Evolutionary conservation across 2,888 invertebrate species (phyloP).

Genomic region (Pomacea canaliculata): DNA sequence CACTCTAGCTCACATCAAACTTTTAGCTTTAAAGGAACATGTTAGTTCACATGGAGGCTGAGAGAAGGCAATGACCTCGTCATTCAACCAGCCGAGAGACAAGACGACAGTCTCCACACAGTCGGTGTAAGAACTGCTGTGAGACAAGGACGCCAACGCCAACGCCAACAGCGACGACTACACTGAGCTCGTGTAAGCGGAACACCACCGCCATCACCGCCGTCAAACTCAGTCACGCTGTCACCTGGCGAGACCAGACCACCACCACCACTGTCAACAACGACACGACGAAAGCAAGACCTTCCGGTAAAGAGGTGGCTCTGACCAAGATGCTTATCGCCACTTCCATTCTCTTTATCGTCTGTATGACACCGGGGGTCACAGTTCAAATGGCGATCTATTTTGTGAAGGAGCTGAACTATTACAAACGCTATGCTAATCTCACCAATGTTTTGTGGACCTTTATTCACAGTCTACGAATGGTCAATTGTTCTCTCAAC

Average conservation of each 20-base stretch:
- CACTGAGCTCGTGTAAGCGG: too few relatives aligned
- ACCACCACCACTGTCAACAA: not conserved
- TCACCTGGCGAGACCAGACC: not conserved
- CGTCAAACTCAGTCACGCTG: not conserved
- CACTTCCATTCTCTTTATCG: constrained; percentile 12
- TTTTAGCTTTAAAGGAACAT: too few relatives aligned
- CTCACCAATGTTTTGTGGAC: constrained; percentile 1
- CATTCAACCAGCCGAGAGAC: too few relatives aligned
- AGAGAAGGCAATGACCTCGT: too few relatives aligned
- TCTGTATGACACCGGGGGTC: constrained; percentile 5
- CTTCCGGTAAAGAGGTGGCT: not conserved
- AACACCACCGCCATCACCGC: constrained; percentile 17
- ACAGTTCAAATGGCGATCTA: not conserved
- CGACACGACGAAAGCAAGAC: not conserved
- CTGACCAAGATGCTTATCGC: constrained; percentile 21
- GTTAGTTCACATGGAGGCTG: too few relatives aligned
- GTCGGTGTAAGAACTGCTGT: too few relatives aligned
- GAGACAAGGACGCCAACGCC: too few relatives aligned
- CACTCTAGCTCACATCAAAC: too few relatives aligned
- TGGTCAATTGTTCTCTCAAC: constrained; percentile 6
- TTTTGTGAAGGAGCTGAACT: constrained; percentile 1
- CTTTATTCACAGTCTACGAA: not conserved
- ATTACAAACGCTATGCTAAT: not conserved
- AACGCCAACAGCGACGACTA: too few relatives aligned
- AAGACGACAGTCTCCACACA: too few relatives aligned